Evolutionary conservation across 2,888 invertebrate species (phyloP), one percentile per base, ranked within the genome.

Genomic region (Lasius platythorax): DNA sequence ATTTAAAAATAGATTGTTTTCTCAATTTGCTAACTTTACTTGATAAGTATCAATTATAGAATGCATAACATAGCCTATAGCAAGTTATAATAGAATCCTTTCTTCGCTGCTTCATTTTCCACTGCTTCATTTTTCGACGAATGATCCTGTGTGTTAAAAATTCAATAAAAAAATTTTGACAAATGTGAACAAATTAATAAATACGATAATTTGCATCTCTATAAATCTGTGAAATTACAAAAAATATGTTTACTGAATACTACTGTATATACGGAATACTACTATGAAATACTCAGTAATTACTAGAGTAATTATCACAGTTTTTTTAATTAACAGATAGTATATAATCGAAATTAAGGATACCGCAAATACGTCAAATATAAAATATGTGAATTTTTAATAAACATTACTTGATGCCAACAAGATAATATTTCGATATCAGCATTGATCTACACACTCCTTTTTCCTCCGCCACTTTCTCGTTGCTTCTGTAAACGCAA

Each of bases 1-100:
- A 61, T 5, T 70, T 18, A 23, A 61, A 81, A 72, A 72, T 46
- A 72, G 61, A 72, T 50, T 67, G 28, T 66, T 53, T 76, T 53
- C 33, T 30, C 46, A 33, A 70, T 79, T 43, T n/a, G 58, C 6
- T 15, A 46, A 37, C 12, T 18, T 53, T 53, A 70, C 12, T 30
- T 9, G 33, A 70, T 70, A 46, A 79, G 6, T 18, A 33, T 70
- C 61, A 56, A 61, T 78, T 67, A 67, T n/a, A 4, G 6, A 78
- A 30, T 8, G 5, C 50, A 50, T 50, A 15, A 4, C 23, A 50
- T 33, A 9, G 33, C 6, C 37, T 33, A 50, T 76, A 53, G 37
- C 37, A n/a, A 11, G 53, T 18, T 53, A 18, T 28, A 18, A 28
- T 28, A 2, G 0, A 40, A 2, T 37, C 28, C 6, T 43, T 40